These are phyloP conservation scores for Caenorhabditis angaria DNA, from an alignment of 2,888 invertebrate species.

Conservation along the genomic window DNA sequence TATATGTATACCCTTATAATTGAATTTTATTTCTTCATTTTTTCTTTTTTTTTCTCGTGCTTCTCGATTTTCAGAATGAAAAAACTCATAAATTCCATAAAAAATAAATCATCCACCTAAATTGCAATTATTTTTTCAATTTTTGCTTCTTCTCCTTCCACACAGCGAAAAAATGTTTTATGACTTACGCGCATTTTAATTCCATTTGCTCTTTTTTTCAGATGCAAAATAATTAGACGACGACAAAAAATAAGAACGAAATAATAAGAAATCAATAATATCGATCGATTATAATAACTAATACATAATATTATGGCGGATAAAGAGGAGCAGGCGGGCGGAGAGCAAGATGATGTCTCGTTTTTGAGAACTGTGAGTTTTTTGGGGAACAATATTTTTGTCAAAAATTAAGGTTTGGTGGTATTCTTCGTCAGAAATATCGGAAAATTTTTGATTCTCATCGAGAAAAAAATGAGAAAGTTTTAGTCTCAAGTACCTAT, in stretches of 20 bases:
- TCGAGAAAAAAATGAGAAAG: no score
- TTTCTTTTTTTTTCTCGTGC: not conserved
- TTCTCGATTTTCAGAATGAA: no score
- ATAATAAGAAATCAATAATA: conserved; percentile 14
- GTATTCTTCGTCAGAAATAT: not conserved
- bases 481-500: no score
- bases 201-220: conserved; percentile 14
- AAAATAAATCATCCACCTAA: no score
- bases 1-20: not conserved
- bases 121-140: no score
- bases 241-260: conserved; percentile 8
- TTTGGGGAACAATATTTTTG: not conserved
- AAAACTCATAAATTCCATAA: no score
- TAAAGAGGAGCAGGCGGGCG: conserved; percentile 79
- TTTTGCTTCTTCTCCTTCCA: no score
- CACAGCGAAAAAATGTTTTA: not conserved
- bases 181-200: not conserved
- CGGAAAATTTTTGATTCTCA: no score
- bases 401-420: no score
- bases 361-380: conserved; percentile 90
- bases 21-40: not conserved
- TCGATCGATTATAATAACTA: conserved; percentile 8
- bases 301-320: conserved; percentile 72
- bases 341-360: conserved; percentile 99
- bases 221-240: conserved; percentile 23